Evolutionary conservation across 2,113 vertebrate genomes (phyloP).

Genomic region (Propithecus coquereli): DNA sequence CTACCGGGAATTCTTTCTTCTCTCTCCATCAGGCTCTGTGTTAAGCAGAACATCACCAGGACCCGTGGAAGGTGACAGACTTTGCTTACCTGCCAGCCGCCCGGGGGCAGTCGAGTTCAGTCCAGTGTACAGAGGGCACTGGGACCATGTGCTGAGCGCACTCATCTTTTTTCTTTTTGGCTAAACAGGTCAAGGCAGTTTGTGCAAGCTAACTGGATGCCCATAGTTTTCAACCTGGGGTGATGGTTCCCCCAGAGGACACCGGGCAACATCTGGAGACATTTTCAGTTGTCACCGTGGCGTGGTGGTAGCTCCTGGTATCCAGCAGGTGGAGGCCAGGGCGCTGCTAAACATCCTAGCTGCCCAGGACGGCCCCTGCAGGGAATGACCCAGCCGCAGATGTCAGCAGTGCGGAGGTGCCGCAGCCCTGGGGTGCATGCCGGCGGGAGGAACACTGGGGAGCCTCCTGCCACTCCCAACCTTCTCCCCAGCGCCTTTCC

Average conservation of each 20-base stretch:
- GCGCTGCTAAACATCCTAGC: not conserved
- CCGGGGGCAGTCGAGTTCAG: no score
- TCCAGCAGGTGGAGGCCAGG: not conserved
- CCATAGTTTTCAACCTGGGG: not conserved
- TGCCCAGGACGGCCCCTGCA: no score
- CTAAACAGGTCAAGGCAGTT: not conserved
- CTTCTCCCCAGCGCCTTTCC: no score
- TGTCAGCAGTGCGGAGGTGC: rapidly evolving
- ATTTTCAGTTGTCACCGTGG: not conserved
- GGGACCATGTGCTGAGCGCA: not conserved
- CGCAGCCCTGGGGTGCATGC: not conserved
- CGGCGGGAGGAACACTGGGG: rapidly evolving
- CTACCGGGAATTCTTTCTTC: not conserved
- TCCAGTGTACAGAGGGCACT: not conserved
- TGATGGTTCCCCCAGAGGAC: not conserved
- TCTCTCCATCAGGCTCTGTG: not conserved
- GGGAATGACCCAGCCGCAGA: not conserved
- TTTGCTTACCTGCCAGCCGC: not conserved
- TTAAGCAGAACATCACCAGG: not conserved
- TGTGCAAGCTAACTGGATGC: not conserved
- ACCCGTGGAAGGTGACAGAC: not conserved
- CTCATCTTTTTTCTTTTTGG: not conserved
- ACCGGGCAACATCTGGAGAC: not conserved
- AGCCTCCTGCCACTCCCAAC: no score
- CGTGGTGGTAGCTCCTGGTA: not conserved